Percentiles rank a stretch among this genome's conserved stretches.
Evolutionary conservation across 2,113 vertebrate genomes (phyloP).

Genomic region (sheep (Ovis aries)): ARS-UI_Ramb_v3.0 NC_056055.1:81178001-81178500

Average conservation of each 20-base stretch:
- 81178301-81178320: constrained; percentile 47
- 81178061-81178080: background rate
- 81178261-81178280: background rate
- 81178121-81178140: background rate
- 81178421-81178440: background rate
- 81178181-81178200: background rate
- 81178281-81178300: constrained; percentile 50
- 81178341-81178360: constrained; percentile 32
- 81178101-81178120: background rate
- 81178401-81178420: background rate
- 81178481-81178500: background rate
- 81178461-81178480: constrained; percentile 36
- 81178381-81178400: constrained; percentile 19
- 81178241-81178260: background rate
- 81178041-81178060: background rate
- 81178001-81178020: background rate
- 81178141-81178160: background rate
- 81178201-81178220: background rate
- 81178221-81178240: background rate
- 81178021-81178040: background rate
- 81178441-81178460: background rate
- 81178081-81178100: background rate
- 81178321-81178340: background rate
- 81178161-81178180: background rate
- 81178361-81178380: constrained; percentile 39